These are phyloP conservation scores for Drosophila lacertosa DNA, from an alignment of 1,140 invertebrate genomes.

Conservation along the genomic window DNA sequence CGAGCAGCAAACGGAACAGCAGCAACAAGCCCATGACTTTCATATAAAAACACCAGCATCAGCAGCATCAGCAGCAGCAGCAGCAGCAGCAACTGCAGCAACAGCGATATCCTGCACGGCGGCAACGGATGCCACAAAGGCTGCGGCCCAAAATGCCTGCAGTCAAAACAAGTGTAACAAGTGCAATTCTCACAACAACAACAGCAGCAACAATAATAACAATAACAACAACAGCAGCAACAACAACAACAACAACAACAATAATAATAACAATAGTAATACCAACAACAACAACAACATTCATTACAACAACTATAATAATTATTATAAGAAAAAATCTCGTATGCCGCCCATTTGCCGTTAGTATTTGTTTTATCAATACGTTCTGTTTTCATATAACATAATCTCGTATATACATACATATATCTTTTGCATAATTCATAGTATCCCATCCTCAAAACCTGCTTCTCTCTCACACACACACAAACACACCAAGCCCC, in stretches of 20 bases:
- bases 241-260: conserved; percentile 70
- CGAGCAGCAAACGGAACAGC: conserved; percentile 10
- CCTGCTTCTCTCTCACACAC: conserved; percentile 16
- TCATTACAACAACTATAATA: conserved; percentile 83
- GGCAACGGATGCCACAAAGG: conserved; percentile 29
- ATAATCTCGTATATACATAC: conserved; percentile 6
- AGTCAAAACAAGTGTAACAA: conserved; percentile 77
- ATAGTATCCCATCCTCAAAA: neutral
- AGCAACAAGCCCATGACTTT: conserved; percentile 24
- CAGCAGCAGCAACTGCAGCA: conserved; percentile 48
- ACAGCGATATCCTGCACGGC: conserved; percentile 26
- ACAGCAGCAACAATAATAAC: conserved; percentile 62
- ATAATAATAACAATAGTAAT: conserved; percentile 63
- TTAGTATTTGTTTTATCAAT: conserved; percentile 74
- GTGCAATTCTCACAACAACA: conserved; percentile 65
- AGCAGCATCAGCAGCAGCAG: conserved; percentile 24
- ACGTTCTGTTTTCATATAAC: conserved; percentile 42
- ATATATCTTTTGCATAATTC: conserved; percentile 19
- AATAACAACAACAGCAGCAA: conserved; percentile 69
- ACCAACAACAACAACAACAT: conserved; percentile 77
- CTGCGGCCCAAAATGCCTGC: conserved; percentile 47
- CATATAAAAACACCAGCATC: conserved; percentile 32
- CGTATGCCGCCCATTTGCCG: conserved; percentile 84
- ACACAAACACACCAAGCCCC: too few species aligned
- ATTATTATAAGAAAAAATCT: conserved; percentile 83